These are phyloP conservation scores for Nesoenas mayeri DNA, from an alignment of 2,113 vertebrate species.

Conservation along the genomic window DNA sequence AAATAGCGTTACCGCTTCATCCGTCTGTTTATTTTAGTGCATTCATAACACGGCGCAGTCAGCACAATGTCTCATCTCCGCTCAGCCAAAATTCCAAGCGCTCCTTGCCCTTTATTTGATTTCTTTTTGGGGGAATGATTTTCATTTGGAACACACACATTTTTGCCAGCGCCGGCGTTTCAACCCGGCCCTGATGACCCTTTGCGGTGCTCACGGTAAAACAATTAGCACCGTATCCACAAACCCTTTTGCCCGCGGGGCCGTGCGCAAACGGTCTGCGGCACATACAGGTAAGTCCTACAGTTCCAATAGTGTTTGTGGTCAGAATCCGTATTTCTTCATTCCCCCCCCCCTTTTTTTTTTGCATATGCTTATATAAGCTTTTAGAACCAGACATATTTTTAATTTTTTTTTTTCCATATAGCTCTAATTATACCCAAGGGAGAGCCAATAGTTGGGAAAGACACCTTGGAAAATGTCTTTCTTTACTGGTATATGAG, in stretches of 20 bases:
- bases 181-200: background rate
- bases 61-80: conserved; percentile 90
- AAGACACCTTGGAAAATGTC: background rate
- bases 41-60: conserved; percentile 89
- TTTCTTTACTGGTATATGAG: background rate
- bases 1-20: conserved; percentile 97
- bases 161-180: conserved; percentile 65
- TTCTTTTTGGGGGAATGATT: too few species aligned
- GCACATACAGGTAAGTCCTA: conserved; percentile 48
- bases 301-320: background rate
- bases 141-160: conserved; percentile 45
- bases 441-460: background rate
- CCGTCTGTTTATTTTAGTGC: conserved; percentile 93
- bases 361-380: background rate
- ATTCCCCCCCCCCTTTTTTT: background rate
- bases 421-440: background rate
- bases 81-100: conserved; percentile 36
- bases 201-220: background rate
- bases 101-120: conserved; percentile 8
- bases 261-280: background rate
- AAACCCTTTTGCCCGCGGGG: too few species aligned
- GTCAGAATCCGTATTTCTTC: background rate
- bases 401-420: background rate
- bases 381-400: background rate
- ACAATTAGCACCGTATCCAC: background rate